phyloP scores from a whole-genome alignment of 2,113 vertebrate genomes.

The Petromus typicus region DNA sequence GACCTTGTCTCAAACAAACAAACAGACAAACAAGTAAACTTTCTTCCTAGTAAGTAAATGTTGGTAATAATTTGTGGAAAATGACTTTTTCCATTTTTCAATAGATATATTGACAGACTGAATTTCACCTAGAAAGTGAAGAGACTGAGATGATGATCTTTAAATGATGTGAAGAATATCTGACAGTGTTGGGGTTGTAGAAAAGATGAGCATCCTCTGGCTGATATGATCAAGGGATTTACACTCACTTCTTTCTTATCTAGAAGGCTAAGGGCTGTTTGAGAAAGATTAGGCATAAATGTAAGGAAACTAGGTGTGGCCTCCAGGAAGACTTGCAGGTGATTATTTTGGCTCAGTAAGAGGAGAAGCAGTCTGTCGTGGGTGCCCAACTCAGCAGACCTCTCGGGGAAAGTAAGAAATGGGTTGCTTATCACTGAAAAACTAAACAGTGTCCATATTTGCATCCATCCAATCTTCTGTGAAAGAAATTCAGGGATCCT shows the following conservation, averaged over 20 bases:
- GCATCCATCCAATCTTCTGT: background rate
- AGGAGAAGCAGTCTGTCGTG: background rate
- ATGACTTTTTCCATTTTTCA: slow-evolving; percentile 35
- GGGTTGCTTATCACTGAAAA: background rate
- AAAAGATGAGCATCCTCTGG: background rate
- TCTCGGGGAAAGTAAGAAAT: background rate
- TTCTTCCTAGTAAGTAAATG: slow-evolving; percentile 1
- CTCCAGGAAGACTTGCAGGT: background rate
- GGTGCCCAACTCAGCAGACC: background rate
- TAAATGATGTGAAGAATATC: background rate
- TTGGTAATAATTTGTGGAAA: slow-evolving; percentile 41
- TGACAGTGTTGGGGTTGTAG: background rate
- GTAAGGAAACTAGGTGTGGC: background rate
- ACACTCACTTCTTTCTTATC: background rate
- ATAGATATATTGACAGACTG: background rate
- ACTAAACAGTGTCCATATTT: background rate
- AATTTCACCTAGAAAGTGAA: background rate
- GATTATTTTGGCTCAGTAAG: slow-evolving; percentile 2
- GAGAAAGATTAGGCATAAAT: background rate
- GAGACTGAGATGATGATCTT: background rate
- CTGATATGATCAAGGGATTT: background rate
- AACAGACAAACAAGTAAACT: background rate
- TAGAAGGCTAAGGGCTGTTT: background rate
- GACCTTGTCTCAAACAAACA: background rate
- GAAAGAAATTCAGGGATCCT: background rate